phyloP scores from a whole-genome alignment of 2,797 vertebrate species.

The Chanos chanos region DNA sequence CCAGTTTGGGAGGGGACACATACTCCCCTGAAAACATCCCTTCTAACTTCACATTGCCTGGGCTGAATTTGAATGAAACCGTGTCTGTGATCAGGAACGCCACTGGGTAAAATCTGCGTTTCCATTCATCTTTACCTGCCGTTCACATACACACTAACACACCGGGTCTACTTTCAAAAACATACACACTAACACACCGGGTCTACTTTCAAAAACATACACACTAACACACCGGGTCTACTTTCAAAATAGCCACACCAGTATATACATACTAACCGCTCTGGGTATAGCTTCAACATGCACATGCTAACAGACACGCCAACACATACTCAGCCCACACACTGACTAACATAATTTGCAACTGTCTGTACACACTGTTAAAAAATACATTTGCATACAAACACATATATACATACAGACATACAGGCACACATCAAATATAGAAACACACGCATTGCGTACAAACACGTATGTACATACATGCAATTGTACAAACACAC shows the following conservation, averaged over 20 bases:
- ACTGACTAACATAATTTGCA: no score
- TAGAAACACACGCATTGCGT: background rate
- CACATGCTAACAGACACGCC: background rate
- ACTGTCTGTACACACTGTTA: no score
- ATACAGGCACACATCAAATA: background rate
- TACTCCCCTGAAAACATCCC: constrained; percentile 34
- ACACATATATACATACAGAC: background rate
- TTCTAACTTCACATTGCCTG: constrained; percentile 33
- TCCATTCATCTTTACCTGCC: no score
- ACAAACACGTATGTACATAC: no score
- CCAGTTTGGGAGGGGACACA: constrained; percentile 19
- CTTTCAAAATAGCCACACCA: no score
- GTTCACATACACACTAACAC: background rate
- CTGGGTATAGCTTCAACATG: no score
- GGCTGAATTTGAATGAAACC: constrained; percentile 54
- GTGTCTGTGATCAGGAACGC: constrained; percentile 53
- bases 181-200: background rate
- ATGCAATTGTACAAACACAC: no score
- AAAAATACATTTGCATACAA: background rate
- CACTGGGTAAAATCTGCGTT: constrained; percentile 74
- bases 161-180: background rate
- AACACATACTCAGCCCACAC: background rate
- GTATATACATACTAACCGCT: no score
- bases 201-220: no score
- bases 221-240: background rate